These are phyloP conservation scores for Cylas formicarius DNA, from an alignment of 1,140 invertebrate species.

Conservation along the genomic window DNA sequence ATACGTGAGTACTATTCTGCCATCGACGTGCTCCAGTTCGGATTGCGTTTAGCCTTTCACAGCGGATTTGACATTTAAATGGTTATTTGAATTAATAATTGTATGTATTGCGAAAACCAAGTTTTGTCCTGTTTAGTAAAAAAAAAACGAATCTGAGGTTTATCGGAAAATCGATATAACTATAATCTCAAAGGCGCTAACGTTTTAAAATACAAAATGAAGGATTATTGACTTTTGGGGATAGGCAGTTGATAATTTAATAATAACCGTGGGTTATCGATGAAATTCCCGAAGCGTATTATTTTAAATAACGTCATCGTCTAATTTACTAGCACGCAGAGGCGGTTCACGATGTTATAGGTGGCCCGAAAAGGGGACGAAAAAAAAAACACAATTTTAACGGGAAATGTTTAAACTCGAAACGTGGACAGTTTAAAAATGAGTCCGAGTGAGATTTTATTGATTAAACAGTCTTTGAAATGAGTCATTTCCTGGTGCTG, in stretches of 20 bases:
- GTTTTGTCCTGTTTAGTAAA: conserved; percentile 1
- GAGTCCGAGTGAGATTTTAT: conserved; percentile 1
- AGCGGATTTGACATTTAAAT: conserved; percentile 19
- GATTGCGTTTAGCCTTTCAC: conserved; percentile 21
- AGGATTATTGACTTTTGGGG: conserved; percentile 24
- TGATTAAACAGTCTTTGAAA: conserved; percentile 1
- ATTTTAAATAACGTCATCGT: neutral
- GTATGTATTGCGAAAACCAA: conserved; percentile 7
- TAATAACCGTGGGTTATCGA: conserved; percentile 12
- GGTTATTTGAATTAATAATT: too few species aligned
- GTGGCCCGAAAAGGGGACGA: too few species aligned
- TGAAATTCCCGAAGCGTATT: conserved; percentile 2
- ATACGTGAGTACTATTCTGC: conserved; percentile 1
- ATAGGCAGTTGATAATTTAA: conserved; percentile 18
- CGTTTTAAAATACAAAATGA: conserved; percentile 1
- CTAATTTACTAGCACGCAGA: neutral
- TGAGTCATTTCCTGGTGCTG: conserved; percentile 9
- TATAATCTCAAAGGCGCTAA: neutral
- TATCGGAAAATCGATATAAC: conserved; percentile 1
- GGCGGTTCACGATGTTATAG: too few species aligned
- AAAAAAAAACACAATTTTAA: neutral
- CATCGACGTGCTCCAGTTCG: neutral
- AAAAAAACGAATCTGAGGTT: conserved; percentile 1
- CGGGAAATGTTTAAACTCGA: neutral
- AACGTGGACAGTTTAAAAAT: neutral